Base-by-base conservation (phyloP, 2,113 vertebrate species). In the Ageneiosus marmoratus region DNA sequence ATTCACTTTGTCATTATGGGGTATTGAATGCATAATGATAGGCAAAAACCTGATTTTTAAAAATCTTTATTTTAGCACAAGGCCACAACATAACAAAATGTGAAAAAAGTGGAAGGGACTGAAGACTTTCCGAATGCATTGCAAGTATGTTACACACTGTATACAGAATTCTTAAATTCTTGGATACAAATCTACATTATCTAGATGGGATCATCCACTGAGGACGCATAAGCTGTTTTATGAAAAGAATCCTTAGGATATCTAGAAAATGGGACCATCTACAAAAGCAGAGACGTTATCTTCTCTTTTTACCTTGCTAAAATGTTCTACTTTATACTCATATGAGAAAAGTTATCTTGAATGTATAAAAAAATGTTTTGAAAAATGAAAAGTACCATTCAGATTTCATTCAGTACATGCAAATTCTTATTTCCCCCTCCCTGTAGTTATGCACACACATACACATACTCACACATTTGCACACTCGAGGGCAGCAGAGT, bases 401-500 rank as follows among this genome's bases (percentile, higher is more conserved):
- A 48, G 51, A 72, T 81, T 73, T 58, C 37, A 81, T 41, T 22
- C 63, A 65, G 32, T 22, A 32, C 32, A 67, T 37, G 9, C 32
- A 67, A 37, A 67, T 67, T 15, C 60, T 80, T 69, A 22, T 12
- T 60, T 79, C 29, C 22, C 9, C 37, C 41, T 50, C 34, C 65
- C 48, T 70, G 56, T 72, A 50, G 44, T 77, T 22, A 65, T 8
- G 18, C 65, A 60, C 82, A 83, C 82, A 73, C 65, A 73, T 41
- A 84, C 50, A 51, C 53, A 48, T 67, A 48, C 41, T 16, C 48
- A 15, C 10, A 48, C 46, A 24, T 37, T 34, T 1, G 18, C 7
- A 72, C 77, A 83, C 86, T 85, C 89, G 85, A 84, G 88, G 89
- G 89, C 86, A 90, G 77, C 67, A 83, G 83, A 88, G 87, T 90